These are phyloP conservation scores for Propithecus perrieri DNA, from an alignment of 2,797 vertebrate species.

Conservation along the genomic window DNA sequence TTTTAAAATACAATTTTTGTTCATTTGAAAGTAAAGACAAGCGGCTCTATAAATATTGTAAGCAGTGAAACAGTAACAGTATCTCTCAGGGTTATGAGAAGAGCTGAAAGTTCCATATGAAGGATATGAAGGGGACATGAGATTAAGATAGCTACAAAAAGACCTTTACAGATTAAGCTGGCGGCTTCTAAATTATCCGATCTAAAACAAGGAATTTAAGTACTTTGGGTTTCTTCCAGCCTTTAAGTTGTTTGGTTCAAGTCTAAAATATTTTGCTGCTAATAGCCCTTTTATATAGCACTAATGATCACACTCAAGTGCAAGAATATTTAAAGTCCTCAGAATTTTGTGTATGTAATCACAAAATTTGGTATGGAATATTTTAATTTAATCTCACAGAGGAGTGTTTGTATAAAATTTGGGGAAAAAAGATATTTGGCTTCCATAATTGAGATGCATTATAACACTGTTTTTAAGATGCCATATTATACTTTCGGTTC, in stretches of 20 bases:
- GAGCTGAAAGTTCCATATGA: background rate
- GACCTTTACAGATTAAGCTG: background rate
- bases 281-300: background rate
- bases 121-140: background rate
- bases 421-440: background rate
- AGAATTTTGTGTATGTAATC: constrained; percentile 13
- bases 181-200: background rate
- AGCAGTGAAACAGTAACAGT: background rate
- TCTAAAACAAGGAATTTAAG: background rate
- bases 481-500: background rate
- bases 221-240: background rate
- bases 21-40: constrained; percentile 34
- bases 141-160: background rate
- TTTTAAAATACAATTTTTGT: background rate
- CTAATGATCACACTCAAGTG: background rate
- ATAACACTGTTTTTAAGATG: background rate
- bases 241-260: background rate
- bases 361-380: background rate
- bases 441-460: constrained; percentile 1
- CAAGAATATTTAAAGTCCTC: background rate
- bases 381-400: constrained; percentile 44
- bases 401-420: constrained; percentile 13
- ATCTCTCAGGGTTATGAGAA: background rate
- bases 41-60: background rate
- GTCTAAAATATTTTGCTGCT: background rate